These are phyloP conservation scores for Aphidius gifuensis DNA, from an alignment of 1,140 invertebrate species.

Conservation along the genomic window DNA sequence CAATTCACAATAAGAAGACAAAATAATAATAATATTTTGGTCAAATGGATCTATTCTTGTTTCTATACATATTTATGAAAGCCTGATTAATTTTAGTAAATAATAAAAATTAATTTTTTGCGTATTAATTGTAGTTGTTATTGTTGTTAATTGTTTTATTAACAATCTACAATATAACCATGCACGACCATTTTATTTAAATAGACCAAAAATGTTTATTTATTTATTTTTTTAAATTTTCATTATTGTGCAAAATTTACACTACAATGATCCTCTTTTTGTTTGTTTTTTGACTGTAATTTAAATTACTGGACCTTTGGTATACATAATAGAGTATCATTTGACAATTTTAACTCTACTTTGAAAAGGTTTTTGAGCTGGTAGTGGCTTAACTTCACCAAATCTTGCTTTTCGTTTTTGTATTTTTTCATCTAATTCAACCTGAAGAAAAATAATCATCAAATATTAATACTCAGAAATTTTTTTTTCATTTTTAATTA, in stretches of 20 bases:
- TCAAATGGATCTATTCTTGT: slow-evolving; percentile 15
- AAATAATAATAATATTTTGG: slow-evolving; percentile 7
- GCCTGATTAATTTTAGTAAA: slow-evolving; percentile 28
- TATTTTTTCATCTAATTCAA: slow-evolving; percentile 63
- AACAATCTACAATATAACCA: not conserved
- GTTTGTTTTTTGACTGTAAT: slow-evolving; percentile 5
- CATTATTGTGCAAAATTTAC: too few relatives aligned
- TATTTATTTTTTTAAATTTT: too few relatives aligned
- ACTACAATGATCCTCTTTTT: too few relatives aligned
- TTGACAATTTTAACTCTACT: slow-evolving; percentile 53
- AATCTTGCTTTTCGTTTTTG: slow-evolving; percentile 72
- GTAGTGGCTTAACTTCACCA: slow-evolving; percentile 48
- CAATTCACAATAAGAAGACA: slow-evolving; percentile 3
- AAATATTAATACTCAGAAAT: slow-evolving; percentile 1
- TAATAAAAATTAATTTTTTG: slow-evolving; percentile 24
- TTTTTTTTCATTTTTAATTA: slow-evolving; percentile 3
- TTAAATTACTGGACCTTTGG: slow-evolving; percentile 24
- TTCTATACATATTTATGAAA: slow-evolving; percentile 25
- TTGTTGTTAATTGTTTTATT: slow-evolving; percentile 6
- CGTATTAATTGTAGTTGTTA: slow-evolving; percentile 14
- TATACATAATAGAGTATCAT: slow-evolving; percentile 52
- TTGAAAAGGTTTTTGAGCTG: slow-evolving; percentile 40
- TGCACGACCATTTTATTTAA: not conserved
- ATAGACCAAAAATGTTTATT: not conserved
- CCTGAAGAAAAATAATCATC: slow-evolving; percentile 35